Base-by-base conservation (phyloP, 2,113 vertebrate genomes). In the Oncorhynchus kisutch region DNA sequence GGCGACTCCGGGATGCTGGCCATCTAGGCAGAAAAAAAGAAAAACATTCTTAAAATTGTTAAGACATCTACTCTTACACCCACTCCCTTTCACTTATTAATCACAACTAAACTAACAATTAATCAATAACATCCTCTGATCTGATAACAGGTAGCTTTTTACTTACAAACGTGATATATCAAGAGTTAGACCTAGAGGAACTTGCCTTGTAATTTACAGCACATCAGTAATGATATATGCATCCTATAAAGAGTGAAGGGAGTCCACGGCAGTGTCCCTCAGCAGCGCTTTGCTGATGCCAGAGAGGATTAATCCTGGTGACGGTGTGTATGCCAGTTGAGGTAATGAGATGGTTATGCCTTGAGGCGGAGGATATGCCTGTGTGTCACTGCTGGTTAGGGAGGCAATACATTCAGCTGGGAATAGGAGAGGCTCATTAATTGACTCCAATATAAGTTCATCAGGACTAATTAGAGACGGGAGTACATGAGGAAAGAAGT, bases 331-430 rank as follows among this genome's bases (percentile, higher is more conserved):
- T 39, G 69, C 76, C 78, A 86, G 86, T 74, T 85, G 72, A 74
- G 78, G 74, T 80, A 85, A 91, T 91, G 73, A 90, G 68, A 83
- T 76, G 77, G 81, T 80, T 51, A 68, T 49, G 54, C 45, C 45
- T 62, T 71, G 67, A 80, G 72, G 76, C 70, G 54, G n/a, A 18
- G 59, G 77, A 80, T 73, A 85, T 82, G 79, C 31, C 65, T 4
- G 9, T 16, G 64, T 86, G 83, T 87, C 90, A 83, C 67, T 82
- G 81, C 29, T 75, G 75, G 75, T 92, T 88, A 87, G 69, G 69
- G 64, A 87, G 71, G 80, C 73, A 78, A 83, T 90, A 76, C 82
- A 86, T 88, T 81, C 25, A 60, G n/a, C 3, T 70, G 24, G 20
- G 65, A 62, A 34, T 67, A 45, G 66, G 74, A 70, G 74, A 70